Conservation (phyloP, 2,888 invertebrate species). For the Papilio elwesi region DNA sequence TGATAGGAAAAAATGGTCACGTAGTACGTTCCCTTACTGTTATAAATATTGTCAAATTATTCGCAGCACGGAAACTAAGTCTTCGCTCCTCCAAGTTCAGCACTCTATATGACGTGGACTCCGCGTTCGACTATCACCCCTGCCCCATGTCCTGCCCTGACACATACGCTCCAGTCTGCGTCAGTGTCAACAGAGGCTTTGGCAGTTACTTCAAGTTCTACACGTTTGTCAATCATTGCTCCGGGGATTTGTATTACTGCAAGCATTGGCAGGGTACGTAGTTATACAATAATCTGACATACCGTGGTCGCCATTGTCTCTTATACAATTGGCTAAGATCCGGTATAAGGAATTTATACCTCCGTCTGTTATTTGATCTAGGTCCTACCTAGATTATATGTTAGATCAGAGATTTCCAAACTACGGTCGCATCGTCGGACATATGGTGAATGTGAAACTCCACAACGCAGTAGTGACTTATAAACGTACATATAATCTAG, state of each 20-base stretch:
- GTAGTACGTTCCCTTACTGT: too few relatives aligned
- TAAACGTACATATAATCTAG: too few relatives aligned
- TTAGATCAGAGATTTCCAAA: too few relatives aligned
- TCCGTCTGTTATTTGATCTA: too few relatives aligned
- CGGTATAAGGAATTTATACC: too few relatives aligned
- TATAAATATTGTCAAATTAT: not conserved
- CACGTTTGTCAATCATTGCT: slow-evolving; percentile 66
- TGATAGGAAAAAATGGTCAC: too few relatives aligned
- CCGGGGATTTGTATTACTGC: slow-evolving; percentile 64
- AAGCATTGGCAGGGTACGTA: slow-evolving; percentile 55
- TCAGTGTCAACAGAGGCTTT: slow-evolving; percentile 56
- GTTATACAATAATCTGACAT: not conserved
- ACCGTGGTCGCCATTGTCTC: too few relatives aligned
- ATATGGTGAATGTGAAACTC: too few relatives aligned
- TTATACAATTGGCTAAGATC: too few relatives aligned
- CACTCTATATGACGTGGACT: slow-evolving; percentile 51
- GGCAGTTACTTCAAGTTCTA: slow-evolving; percentile 61
- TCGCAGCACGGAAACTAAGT: not conserved
- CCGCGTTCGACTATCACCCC: slow-evolving; percentile 53
- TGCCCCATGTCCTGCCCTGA: slow-evolving; percentile 62
- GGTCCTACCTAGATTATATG: too few relatives aligned
- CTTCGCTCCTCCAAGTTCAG: slow-evolving; percentile 43
- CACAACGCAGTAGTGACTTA: too few relatives aligned
- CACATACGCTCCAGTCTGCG: slow-evolving; percentile 59
- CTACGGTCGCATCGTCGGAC: too few relatives aligned